These are phyloP conservation scores for Uloborus diversus DNA, from an alignment of 1,140 invertebrate genomes.

Conservation along the genomic window DNA sequence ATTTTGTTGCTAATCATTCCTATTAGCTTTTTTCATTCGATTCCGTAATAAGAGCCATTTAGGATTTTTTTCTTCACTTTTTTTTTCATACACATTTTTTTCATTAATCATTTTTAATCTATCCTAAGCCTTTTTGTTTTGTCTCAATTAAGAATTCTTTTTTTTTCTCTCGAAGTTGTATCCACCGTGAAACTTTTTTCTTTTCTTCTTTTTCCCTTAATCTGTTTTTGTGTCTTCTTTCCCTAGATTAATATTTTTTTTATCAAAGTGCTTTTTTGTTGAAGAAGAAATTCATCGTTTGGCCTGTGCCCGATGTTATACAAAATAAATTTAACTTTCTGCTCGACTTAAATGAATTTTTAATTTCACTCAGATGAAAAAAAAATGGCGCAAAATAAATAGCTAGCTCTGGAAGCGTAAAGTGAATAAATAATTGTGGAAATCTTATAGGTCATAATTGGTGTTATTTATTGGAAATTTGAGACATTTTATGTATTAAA, in stretches of 20 bases:
- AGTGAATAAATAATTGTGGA: neutral
- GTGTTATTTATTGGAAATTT: slow-evolving; percentile 40
- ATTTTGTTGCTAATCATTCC: slow-evolving; percentile 53
- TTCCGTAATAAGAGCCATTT: slow-evolving; percentile 46
- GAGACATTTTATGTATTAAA: no score
- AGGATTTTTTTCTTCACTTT: slow-evolving; percentile 24
- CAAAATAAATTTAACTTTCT: slow-evolving; percentile 24
- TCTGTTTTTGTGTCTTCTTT: slow-evolving; percentile 4
- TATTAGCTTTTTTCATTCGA: slow-evolving; percentile 49
- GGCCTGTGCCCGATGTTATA: slow-evolving; percentile 8
- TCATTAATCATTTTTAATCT: slow-evolving; percentile 56
- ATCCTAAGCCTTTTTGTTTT: slow-evolving; percentile 53
- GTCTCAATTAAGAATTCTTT: slow-evolving; percentile 37
- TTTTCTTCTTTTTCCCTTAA: neutral
- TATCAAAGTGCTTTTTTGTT: slow-evolving; percentile 21
- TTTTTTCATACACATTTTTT: slow-evolving; percentile 26
- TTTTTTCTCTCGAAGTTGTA: slow-evolving; percentile 15
- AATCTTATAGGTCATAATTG: slow-evolving; percentile 26
- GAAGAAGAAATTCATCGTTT: slow-evolving; percentile 45
- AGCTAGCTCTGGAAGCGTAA: neutral
- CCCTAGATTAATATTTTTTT: slow-evolving; percentile 51
- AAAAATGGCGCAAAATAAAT: neutral
- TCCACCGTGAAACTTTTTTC: neutral
- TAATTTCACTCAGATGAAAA: slow-evolving; percentile 27
- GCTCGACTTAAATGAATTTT: slow-evolving; percentile 40